Percentiles rank a stretch among this genome's conserved stretches.
Evolutionary conservation across 35 echinoderm and acorn worm species (phyloP).

Genomic region (Nesometra sesokonis): DNA sequence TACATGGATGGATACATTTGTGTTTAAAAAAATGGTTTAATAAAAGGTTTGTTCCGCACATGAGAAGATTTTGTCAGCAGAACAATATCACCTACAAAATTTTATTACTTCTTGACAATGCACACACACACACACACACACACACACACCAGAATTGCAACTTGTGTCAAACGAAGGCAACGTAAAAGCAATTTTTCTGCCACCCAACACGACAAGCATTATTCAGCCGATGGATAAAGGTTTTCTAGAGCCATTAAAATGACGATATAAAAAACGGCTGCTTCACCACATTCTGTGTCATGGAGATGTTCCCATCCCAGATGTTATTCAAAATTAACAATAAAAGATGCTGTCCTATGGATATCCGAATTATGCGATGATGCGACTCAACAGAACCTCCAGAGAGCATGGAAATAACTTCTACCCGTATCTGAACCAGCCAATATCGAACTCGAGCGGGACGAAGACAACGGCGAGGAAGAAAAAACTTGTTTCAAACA

Average conservation of each 20-base stretch:
- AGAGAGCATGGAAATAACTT: too few species aligned
- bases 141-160: neutral
- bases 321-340: neutral
- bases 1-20: conserved; percentile 2
- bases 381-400: too few species aligned
- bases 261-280: neutral
- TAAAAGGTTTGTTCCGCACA: neutral
- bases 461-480: too few species aligned
- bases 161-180: conserved; percentile 7
- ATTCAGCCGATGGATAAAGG: too few species aligned
- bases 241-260: neutral
- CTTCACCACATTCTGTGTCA: neutral
- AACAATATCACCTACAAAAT: neutral
- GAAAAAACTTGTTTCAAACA: too few species aligned
- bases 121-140: conserved; percentile 19
- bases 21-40: conserved; percentile 9
- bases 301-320: neutral
- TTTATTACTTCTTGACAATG: conserved; percentile 5
- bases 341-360: neutral
- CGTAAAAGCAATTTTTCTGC: too few species aligned
- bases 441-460: too few species aligned
- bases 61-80: neutral
- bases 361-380: conserved; percentile 5
- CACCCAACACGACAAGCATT: neutral
- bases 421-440: too few species aligned